Evolutionary conservation across 2,797 vertebrate genomes (phyloP).

Genomic region (Streptopelia turtur): DNA sequence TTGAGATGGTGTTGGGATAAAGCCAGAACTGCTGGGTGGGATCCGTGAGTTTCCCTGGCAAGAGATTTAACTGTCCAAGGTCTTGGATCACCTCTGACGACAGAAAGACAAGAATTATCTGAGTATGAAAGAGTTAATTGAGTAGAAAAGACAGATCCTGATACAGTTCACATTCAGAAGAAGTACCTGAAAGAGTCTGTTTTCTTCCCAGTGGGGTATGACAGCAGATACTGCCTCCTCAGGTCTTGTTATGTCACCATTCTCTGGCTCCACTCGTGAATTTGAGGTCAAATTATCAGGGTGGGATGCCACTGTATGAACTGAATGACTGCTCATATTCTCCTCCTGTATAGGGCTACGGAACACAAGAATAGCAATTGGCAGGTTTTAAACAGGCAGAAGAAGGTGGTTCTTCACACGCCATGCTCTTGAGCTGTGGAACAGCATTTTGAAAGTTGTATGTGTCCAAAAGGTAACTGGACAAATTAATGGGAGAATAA

Average conservation of each 20-base stretch:
- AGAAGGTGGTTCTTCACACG: background rate
- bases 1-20: background rate
- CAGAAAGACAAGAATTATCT: background rate
- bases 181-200: background rate
- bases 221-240: background rate
- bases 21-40: background rate
- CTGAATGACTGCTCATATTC: background rate
- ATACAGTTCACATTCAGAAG: background rate
- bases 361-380: background rate
- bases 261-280: background rate
- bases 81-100: background rate
- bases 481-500: background rate
- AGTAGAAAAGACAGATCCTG: background rate
- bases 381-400: background rate
- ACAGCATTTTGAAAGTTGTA: background rate
- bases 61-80: background rate
- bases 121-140: background rate
- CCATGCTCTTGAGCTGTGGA: background rate
- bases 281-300: background rate
- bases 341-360: background rate
- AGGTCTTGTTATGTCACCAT: background rate
- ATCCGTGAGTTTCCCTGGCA: background rate
- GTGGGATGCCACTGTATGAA: background rate
- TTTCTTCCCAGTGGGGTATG: background rate
- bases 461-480: background rate